A percentile compares a stretch with the other conserved stretches of the same genome.
These are phyloP conservation scores for Lepus europaeus DNA, from an alignment of 2,113 vertebrate species.

Conservation along the genomic window DNA sequence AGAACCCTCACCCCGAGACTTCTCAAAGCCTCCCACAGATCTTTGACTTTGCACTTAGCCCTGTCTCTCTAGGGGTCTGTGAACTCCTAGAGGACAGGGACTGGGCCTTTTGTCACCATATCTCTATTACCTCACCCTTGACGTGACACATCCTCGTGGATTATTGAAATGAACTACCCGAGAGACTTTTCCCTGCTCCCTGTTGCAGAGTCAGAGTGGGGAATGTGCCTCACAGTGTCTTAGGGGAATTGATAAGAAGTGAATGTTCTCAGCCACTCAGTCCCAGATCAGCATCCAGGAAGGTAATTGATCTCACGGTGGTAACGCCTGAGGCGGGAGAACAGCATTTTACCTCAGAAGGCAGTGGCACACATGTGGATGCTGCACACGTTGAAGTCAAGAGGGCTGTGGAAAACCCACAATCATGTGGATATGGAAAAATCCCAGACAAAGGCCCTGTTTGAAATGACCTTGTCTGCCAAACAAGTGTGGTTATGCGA, in stretches of 20 bases:
- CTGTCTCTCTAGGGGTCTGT: neutral
- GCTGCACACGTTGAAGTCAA: accelerated
- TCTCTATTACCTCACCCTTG: neutral
- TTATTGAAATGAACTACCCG: neutral
- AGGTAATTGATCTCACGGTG: accelerated
- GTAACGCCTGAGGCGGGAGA: neutral
- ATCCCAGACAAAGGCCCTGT: neutral
- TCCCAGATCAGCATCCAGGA: neutral
- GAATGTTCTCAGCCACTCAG: neutral
- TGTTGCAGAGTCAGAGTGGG: neutral
- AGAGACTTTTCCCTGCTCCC: neutral
- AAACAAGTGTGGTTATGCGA: neutral
- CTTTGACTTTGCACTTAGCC: neutral
- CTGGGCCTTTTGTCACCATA: neutral
- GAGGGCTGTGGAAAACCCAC: neutral
- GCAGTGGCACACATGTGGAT: neutral
- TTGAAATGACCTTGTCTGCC: neutral
- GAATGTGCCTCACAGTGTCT: neutral
- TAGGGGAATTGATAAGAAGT: neutral
- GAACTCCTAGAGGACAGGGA: neutral
- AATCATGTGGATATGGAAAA: neutral
- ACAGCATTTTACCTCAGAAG: neutral
- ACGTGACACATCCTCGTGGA: neutral
- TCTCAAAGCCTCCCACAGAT: neutral
- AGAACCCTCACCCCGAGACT: neutral